Evolutionary conservation across 2,888 invertebrate species (phyloP), one percentile per base, ranked within the genome.

Genomic region (Diabrotica balteata): DNA sequence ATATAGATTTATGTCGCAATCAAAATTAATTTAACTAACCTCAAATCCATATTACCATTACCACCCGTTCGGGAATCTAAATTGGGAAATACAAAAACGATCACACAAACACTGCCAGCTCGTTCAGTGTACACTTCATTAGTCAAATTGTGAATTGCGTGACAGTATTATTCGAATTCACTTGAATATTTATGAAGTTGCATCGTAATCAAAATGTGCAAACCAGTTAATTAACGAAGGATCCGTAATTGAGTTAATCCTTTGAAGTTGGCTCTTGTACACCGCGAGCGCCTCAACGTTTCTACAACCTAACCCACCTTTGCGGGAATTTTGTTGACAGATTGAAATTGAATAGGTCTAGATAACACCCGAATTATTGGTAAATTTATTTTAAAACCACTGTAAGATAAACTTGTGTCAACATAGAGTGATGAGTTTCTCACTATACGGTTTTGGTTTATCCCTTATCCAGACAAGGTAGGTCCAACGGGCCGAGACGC

Each of bases 171-270:
- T 79, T 78, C 76, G 74, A 73, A 77, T 79, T 77, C 44, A 74
- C 72, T 72, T 79, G 80, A 80, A 80, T 79, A 80, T 80, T 80
- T 79, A 80, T 80, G 79, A 79, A 78, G 78, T 76, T 76, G 76
- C 76, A 78, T 72, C 71, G 75, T 77, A 79, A 80, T 80, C 78
- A 78, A 77, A 79, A 79, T 78, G 76, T 79, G 77, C 77, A 77
- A 76, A 76, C 78, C 74, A 68, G 78, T 76, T 78, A 78, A 78
- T 78, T 78, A 78, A 77, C 76, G 76, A 76, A 78, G 78, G 76
- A 78, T 76, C 67, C 60, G 64, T 78, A 78, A 79, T 79, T 77
- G 73, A 77, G 78, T 79, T 77, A 75, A 73, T 72, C 76, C 77
- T 77, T 78, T 77, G 77, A 77, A 77, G 76, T 76, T 66, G 50